Percentiles rank a stretch among this genome's conserved stretches.
phyloP scores from a whole-genome alignment of 2,113 vertebrate species.

The Oryctolagus cuniculus region mOryCun1.1 NC_091435.1:35577501-35578000 shows the following conservation, averaged over 20 bases:
- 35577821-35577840: neutral
- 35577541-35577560: neutral
- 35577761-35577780: neutral
- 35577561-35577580: neutral
- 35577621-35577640: neutral
- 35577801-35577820: neutral
- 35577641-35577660: neutral
- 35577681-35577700: neutral
- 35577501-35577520: neutral
- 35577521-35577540: neutral
- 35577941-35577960: neutral
- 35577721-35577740: neutral
- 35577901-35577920: no score
- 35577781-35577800: neutral
- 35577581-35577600: neutral
- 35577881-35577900: neutral
- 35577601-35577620: neutral
- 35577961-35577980: neutral
- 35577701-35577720: fast-evolving
- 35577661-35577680: neutral
- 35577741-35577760: neutral
- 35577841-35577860: neutral
- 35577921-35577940: neutral
- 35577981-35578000: neutral
- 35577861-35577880: neutral